phyloP scores from a whole-genome alignment of 2,888 invertebrate genomes.

The Azorinus chamasolen region DNA sequence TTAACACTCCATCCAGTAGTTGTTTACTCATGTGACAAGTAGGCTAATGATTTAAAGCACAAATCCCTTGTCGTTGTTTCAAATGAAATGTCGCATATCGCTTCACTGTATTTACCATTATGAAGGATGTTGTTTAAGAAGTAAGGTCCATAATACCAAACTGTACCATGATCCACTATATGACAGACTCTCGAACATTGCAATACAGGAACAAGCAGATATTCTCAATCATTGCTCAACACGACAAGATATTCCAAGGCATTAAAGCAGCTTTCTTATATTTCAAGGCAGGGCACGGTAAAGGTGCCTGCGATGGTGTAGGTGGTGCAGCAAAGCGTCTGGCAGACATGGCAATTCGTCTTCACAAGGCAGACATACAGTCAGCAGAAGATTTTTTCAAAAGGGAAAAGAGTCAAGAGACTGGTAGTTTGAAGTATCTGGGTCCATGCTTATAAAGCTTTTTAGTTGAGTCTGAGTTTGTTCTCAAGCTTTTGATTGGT shows the following conservation, averaged over 20 bases:
- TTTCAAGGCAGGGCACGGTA: slow-evolving; percentile 44
- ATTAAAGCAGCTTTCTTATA: slow-evolving; percentile 39
- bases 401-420: slow-evolving; percentile 15
- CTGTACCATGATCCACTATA: slow-evolving; percentile 13
- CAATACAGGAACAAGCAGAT: slow-evolving; percentile 27
- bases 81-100: slow-evolving; percentile 8
- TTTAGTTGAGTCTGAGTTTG: too few species aligned
- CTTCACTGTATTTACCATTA: slow-evolving; percentile 13
- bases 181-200: slow-evolving; percentile 28
- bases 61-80: slow-evolving; percentile 6
- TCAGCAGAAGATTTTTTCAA: slow-evolving; percentile 33
- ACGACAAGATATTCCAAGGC: neutral
- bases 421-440: too few species aligned
- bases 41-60: neutral
- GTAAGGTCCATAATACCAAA: slow-evolving; percentile 10
- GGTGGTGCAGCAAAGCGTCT: slow-evolving; percentile 39
- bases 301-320: slow-evolving; percentile 45
- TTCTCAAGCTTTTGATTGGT: too few species aligned
- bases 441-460: too few species aligned
- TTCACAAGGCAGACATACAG: slow-evolving; percentile 27
- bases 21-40: neutral
- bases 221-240: too few species aligned
- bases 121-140: slow-evolving; percentile 6
- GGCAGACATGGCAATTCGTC: slow-evolving; percentile 32
- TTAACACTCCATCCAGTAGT: slow-evolving; percentile 15